Base-by-base conservation (phyloP, 2,888 invertebrate genomes). In the Poecilus cupreus region DNA sequence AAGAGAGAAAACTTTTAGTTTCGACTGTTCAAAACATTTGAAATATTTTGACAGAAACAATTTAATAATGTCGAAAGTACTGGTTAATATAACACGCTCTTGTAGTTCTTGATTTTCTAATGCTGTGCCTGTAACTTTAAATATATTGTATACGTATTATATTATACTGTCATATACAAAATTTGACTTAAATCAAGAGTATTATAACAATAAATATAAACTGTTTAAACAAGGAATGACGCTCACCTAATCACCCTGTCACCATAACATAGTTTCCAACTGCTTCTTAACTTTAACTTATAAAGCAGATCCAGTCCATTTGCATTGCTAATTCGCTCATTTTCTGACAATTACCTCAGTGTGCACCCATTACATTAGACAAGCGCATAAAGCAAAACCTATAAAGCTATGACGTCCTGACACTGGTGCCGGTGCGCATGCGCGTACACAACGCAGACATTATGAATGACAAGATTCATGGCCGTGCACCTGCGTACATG, bases 391-490 rank as follows among this genome's bases (percentile, higher is more conserved):
- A 60, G 24, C 24, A 6, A n/a, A 10, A 0, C 24, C 11, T 60
- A 60, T 60, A 26, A 60, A 24, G 60, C 60, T 22, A 22, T 26
- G 60, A 26, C 20, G 8, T 22, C 8, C 32, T 32, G 32, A 16
- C 26, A 4, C 13, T n/a, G n/a, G n/a, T n/a, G n/a, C 13, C n/a
- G 8, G 64, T 64, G 26, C 64, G 13, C 64, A 64, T 64, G 16
- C 24, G 22, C n/a, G 37, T 8, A 8, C 32, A 32, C 32, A 6
- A 1, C 57, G 8, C n/a, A 13, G 26, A 60, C 26, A 5, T 24
- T 60, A 68, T 68, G 68, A 68, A 60, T 60, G 60, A 60, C 20
- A 75, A 75, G 74, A 75, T 46, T 51, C 49, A 75, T 75, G 16
- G 32, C 24, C 74, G 26, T 51, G 49, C 74, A 75, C 74, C 74